Evolutionary conservation across 2,888 invertebrate species (phyloP).

Genomic region (Diarsia rubi): DNA sequence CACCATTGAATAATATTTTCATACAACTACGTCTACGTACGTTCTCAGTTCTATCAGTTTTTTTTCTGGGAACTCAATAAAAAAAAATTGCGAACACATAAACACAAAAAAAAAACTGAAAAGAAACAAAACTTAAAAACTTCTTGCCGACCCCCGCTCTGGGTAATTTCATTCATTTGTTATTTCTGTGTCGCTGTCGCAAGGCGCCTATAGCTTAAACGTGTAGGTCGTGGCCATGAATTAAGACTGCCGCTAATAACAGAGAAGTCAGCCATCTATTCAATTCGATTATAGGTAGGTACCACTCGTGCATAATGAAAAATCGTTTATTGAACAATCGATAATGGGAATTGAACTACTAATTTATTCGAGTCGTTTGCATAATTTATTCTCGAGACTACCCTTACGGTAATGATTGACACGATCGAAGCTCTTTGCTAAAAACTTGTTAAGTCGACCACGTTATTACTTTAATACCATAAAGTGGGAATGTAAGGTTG

Average conservation of each 20-base stretch:
- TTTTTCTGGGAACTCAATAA: neutral
- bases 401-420: constrained; percentile 17
- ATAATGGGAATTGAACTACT: constrained; percentile 43
- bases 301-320: constrained; percentile 13
- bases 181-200: neutral
- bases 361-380: constrained; percentile 44
- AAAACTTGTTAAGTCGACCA: constrained; percentile 6
- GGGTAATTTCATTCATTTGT: neutral
- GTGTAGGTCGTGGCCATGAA: neutral
- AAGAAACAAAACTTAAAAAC: too few relatives aligned
- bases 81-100: neutral
- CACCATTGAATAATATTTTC: neutral
- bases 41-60: neutral
- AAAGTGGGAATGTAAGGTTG: neutral
- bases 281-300: constrained; percentile 24
- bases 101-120: too few relatives aligned
- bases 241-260: neutral
- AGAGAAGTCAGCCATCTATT: neutral
- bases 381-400: constrained; percentile 41
- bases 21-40: neutral
- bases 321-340: constrained; percentile 17
- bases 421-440: constrained; percentile 16
- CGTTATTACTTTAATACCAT: neutral
- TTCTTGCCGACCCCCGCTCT: neutral
- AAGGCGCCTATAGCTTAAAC: neutral